These are phyloP conservation scores for Sycophaga agraensis DNA, from an alignment of 1,140 invertebrate species.

Conservation along the genomic window DNA sequence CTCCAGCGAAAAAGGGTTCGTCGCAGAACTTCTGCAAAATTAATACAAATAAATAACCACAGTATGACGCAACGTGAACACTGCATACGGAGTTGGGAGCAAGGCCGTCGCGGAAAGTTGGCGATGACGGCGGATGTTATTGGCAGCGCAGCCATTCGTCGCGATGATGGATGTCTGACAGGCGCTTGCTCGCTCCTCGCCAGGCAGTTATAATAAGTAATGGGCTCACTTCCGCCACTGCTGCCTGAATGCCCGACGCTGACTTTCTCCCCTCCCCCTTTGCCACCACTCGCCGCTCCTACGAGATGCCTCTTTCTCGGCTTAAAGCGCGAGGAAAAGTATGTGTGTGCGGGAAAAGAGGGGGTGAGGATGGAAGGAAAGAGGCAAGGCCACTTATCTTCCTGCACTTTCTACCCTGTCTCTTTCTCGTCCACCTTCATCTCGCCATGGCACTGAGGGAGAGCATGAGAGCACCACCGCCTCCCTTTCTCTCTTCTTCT, in stretches of 20 bases:
- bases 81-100: neutral
- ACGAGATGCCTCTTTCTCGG: conserved; percentile 15
- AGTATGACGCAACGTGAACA: neutral
- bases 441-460: neutral
- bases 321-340: conserved; percentile 26
- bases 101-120: conserved; percentile 43
- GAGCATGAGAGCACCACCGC: neutral
- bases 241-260: conserved; percentile 50
- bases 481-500: neutral
- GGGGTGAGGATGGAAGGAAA: conserved; percentile 24
- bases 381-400: conserved; percentile 47
- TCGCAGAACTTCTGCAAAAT: conserved; percentile 35
- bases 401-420: conserved; percentile 40
- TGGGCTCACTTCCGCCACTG: conserved; percentile 47
- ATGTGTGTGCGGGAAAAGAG: neutral
- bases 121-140: conserved; percentile 59
- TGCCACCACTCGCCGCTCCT: too few relatives aligned
- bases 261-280: conserved; percentile 25
- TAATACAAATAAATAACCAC: conserved; percentile 45
- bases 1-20: conserved; percentile 7
- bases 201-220: conserved; percentile 59
- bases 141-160: conserved; percentile 58
- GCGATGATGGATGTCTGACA: conserved; percentile 58
- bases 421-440: conserved; percentile 33
- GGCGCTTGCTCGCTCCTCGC: conserved; percentile 49